phyloP scores from a whole-genome alignment of 2,888 invertebrate genomes.

The Brachynemurus nebulosus region DNA sequence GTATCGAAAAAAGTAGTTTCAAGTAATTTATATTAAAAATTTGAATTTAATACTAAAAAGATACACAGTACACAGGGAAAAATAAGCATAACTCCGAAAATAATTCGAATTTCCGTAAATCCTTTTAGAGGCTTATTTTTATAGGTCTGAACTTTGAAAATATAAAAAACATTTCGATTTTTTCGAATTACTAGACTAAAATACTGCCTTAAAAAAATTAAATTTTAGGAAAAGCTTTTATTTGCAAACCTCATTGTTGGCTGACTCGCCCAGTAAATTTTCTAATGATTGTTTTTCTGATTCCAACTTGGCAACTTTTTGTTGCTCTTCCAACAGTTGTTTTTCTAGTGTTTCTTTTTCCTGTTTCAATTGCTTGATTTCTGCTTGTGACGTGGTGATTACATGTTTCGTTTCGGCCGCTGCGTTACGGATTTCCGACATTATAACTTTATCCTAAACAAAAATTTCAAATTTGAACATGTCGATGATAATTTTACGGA shows the following conservation, averaged over 20 bases:
- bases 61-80: too few relatives aligned
- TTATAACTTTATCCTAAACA: constrained; percentile 25
- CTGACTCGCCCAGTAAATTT: constrained; percentile 25
- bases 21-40: too few relatives aligned
- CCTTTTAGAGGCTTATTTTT: too few relatives aligned
- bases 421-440: constrained; percentile 26
- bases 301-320: constrained; percentile 22
- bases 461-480: constrained; percentile 15
- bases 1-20: too few relatives aligned
- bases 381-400: constrained; percentile 33
- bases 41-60: too few relatives aligned
- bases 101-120: too few relatives aligned
- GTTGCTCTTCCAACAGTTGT: constrained; percentile 21
- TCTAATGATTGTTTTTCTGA: constrained; percentile 26
- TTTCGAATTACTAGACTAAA: too few relatives aligned
- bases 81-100: too few relatives aligned
- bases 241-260: constrained; percentile 28
- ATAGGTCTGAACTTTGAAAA: too few relatives aligned
- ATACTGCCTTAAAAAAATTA: too few relatives aligned
- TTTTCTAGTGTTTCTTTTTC: constrained; percentile 20
- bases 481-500: neutral
- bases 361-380: constrained; percentile 26
- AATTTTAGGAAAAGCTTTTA: too few relatives aligned
- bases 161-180: too few relatives aligned
- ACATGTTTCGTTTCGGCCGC: constrained; percentile 34